Conservation (phyloP, 2,113 vertebrate species). For the Lophura nycthemera region DNA sequence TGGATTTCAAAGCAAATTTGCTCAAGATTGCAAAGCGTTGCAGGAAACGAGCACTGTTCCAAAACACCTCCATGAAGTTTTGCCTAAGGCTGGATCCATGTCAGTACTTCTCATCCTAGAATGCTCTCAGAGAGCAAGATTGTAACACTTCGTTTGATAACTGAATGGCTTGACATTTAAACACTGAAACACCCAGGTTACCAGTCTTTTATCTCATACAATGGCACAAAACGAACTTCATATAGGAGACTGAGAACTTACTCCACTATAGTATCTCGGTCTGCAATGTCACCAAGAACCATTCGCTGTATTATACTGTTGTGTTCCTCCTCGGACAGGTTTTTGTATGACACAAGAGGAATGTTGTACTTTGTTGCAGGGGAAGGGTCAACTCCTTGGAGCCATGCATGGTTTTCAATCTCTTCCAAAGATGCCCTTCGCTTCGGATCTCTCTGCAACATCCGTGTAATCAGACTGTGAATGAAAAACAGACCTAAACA, state of each 20-base stretch:
- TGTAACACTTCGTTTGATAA: neutral
- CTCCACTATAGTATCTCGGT: slow-evolving; percentile 94
- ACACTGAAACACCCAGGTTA: neutral
- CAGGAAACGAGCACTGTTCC: neutral
- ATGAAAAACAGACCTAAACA: slow-evolving; percentile 40
- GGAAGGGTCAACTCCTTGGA: slow-evolving; percentile 96
- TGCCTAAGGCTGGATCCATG: neutral
- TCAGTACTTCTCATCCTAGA: neutral
- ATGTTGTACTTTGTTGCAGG: slow-evolving; percentile 96
- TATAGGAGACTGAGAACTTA: slow-evolving; percentile 65
- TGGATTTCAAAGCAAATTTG: neutral
- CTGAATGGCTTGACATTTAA: neutral
- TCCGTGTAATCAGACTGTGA: slow-evolving; percentile 92
- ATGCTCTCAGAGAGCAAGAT: neutral
- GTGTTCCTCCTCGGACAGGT: slow-evolving; percentile 96
- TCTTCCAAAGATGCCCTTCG: slow-evolving; percentile 92
- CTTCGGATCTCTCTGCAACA: slow-evolving; percentile 97
- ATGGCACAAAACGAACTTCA: neutral
- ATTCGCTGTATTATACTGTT: slow-evolving; percentile 98
- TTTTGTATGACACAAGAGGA: slow-evolving; percentile 95
- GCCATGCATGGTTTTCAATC: slow-evolving; percentile 94
- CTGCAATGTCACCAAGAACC: slow-evolving; percentile 96
- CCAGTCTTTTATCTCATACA: neutral
- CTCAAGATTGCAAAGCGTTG: neutral
- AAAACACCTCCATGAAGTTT: neutral